Evolutionary conservation across 2,113 vertebrate species (phyloP).

Genomic region (Centropus bengalensis): DNA sequence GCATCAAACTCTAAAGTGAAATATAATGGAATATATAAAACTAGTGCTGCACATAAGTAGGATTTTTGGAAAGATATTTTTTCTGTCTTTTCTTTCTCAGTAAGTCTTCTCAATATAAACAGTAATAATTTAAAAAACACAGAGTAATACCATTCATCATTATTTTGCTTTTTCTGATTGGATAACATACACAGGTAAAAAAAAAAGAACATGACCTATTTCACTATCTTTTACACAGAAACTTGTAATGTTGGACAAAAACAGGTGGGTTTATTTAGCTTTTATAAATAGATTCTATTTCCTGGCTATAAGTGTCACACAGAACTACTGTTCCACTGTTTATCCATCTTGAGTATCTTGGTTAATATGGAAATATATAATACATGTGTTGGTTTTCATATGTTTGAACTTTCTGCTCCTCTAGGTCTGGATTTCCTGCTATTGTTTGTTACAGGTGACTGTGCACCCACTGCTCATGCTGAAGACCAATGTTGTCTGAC

Average conservation of each 20-base stretch:
- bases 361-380: constrained; percentile 6
- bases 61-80: background rate
- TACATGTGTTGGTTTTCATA: background rate
- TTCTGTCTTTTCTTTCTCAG: background rate
- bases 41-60: background rate
- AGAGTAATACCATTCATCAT: background rate
- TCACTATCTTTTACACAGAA: background rate
- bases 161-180: background rate
- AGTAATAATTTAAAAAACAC: background rate
- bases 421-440: background rate
- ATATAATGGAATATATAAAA: background rate
- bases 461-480: background rate
- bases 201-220: background rate
- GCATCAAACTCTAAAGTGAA: background rate
- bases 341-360: background rate
- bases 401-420: background rate
- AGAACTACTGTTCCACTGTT: background rate
- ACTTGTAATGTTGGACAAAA: background rate
- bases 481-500: background rate
- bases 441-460: constrained; percentile 12
- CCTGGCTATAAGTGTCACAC: background rate
- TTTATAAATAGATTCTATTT: constrained; percentile 46
- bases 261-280: background rate
- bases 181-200: background rate
- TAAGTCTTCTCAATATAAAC: background rate